A percentile compares a stretch with the other conserved stretches of the same genome.
phyloP scores from a whole-genome alignment of 2,113 vertebrate genomes.

The Lophochroa leadbeateri region DNA sequence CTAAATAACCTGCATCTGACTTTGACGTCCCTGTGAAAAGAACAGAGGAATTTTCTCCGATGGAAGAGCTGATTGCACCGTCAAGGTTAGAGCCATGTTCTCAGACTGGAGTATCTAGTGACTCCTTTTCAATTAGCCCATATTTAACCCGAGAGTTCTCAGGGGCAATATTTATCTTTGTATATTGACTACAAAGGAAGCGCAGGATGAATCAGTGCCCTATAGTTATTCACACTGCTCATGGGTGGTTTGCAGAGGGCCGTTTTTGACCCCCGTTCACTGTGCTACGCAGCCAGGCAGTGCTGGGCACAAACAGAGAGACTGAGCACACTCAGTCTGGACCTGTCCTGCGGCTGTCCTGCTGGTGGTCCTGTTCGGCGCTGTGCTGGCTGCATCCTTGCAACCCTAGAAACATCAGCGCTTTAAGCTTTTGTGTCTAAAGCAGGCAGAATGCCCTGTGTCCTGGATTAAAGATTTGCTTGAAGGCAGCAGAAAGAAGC shows the following conservation, averaged over 20 bases:
- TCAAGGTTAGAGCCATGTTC: background rate
- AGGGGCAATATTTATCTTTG: background rate
- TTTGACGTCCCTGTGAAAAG: background rate
- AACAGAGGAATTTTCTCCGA: background rate
- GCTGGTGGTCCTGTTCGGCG: background rate
- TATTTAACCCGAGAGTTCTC: background rate
- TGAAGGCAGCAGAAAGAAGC: background rate
- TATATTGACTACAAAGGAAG: background rate
- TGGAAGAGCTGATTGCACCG: background rate
- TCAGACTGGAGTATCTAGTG: background rate
- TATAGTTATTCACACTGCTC: background rate
- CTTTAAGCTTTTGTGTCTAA: background rate
- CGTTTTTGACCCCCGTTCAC: background rate
- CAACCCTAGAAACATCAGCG: background rate
- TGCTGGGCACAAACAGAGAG: background rate
- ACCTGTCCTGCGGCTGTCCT: background rate
- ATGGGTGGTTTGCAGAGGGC: background rate
- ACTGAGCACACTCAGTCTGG: background rate
- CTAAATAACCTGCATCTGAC: background rate
- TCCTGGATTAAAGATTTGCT: background rate
- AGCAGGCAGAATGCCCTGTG: background rate
- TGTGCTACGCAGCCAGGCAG: rapidly evolving
- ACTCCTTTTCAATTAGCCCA: background rate
- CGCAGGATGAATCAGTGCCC: background rate
- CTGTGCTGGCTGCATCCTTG: background rate